Base-by-base conservation (phyloP, 2,888 invertebrate species). In the Neria commutata region DNA sequence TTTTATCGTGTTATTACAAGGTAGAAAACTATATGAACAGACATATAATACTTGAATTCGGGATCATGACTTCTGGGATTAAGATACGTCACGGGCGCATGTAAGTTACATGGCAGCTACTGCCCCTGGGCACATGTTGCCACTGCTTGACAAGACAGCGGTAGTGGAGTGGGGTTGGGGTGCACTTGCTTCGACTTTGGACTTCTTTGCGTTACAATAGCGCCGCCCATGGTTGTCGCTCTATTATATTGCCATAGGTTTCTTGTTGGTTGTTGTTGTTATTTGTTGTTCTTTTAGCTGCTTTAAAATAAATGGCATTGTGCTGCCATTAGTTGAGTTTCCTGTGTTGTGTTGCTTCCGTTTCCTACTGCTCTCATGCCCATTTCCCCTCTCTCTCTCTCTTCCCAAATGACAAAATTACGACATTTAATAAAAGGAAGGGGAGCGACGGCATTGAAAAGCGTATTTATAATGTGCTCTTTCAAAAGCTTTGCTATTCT, bases 321-420 rank as follows among this genome's bases (percentile, higher is more conserved):
- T 72, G 68, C 60, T 71, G 74, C 72, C 72, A 72, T 72, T 72
- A 74, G 74, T 72, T 71, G 74, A 72, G 74, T 72, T 74, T 70
- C 68, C 72, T 46, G 72, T 70, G 68, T 73, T 68, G 70, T 71
- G 53, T 21, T 48, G 52, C 72, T 24, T 68, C 70, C 69, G 58
- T 33, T 53, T 37, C 73, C 16, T 52, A 23, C 42, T 19, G 25
- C 23, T 46, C 21, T 6, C 45, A 46, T 10, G 3, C n/a, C 21
- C 11, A 46, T 19, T 45, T 21, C 17, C 11, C 19, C 21, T 25
- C 23, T 24, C 25, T 2, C 3, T 24, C 23, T 25, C 40, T 23
- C 19, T 37, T n/a, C 37, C 16, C 37, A 17, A 42, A 21, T 42
- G 19, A 40, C 49, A 49, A 29, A 14, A 16, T 29, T 23, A 24